A percentile compares a stretch with the other conserved stretches of the same genome.
Conservation (phyloP, 2,797 vertebrate genomes). For the Protonibea diacanthus region DNA sequence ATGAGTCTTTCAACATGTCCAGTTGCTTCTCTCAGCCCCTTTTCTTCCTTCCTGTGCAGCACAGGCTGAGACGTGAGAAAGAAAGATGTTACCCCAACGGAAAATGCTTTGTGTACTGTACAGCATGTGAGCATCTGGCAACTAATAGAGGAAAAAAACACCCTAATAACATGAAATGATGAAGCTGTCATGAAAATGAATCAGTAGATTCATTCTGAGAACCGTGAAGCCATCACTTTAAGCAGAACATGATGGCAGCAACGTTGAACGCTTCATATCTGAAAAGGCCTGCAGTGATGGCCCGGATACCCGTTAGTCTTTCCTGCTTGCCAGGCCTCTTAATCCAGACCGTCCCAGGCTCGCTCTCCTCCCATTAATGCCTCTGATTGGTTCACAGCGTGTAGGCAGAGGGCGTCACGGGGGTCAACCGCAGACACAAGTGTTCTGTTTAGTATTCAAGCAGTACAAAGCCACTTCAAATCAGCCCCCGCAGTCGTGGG, state of each 20-base stretch:
- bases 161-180: too few relatives aligned
- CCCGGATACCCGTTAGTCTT: not conserved
- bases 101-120: too few relatives aligned
- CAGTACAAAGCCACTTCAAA: slow-evolving; percentile 22
- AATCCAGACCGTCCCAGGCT: slow-evolving; percentile 10
- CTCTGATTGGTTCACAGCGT: slow-evolving; percentile 27
- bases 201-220: too few relatives aligned
- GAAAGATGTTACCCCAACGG: too few relatives aligned
- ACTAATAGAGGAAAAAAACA: too few relatives aligned
- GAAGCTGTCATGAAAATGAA: too few relatives aligned
- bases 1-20: too few relatives aligned
- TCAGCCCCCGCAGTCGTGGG: slow-evolving; percentile 25
- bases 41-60: too few relatives aligned
- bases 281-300: not conserved
- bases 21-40: too few relatives aligned
- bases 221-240: too few relatives aligned
- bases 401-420: slow-evolving; percentile 16
- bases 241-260: not conserved
- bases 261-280: not conserved
- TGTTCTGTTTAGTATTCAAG: slow-evolving; percentile 42
- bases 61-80: too few relatives aligned
- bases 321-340: slow-evolving; percentile 10
- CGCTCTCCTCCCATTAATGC: slow-evolving; percentile 9
- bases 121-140: too few relatives aligned
- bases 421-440: slow-evolving; percentile 20